Base-by-base conservation (phyloP, 2,113 vertebrate species). In the Oostethus manadensis region DNA sequence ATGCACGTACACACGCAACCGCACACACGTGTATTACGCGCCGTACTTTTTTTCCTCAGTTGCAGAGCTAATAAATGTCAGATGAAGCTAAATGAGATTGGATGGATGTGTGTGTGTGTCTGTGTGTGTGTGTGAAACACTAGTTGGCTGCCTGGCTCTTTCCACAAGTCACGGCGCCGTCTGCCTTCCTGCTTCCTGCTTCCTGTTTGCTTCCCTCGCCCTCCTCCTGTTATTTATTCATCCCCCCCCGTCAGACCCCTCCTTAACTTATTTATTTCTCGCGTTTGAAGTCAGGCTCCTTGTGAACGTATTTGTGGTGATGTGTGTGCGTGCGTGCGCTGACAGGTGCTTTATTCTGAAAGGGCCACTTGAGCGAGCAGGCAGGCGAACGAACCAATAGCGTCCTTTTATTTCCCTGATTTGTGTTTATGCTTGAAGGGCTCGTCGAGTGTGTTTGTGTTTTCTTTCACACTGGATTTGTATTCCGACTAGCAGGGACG, bases 271-370 rank as follows among this genome's bases (percentile, higher is more conserved):
- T 85, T 87, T 74, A 79, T 83, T 79, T 80, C 67, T 68, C 0
- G 70, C 80, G 55, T 87, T 86, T 88, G 82, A 86, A 87, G 84
- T 87, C 73, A 15, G 56, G n/a, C 73, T 74, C 68, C 78, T 14
- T 79, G 79, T 85, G 78, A 78, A 57, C 26, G 58, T 48, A 17
- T 56, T 74, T 68, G 76, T 72, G 56, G 68, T 17, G 23, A 58
- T 57, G 62, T 55, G 59, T 38, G 44, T 50, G 64, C 26, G 55
- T 62, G 56, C 46, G 56, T 66, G 58, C 63, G 5, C 55, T 3
- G 73, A 73, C 78, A 66, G 74, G 40, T n/a, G 40, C 16, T 56
- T 63, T 55, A 42, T 57, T 40, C 54, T 57, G 43, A 20, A 50
- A 45, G 49, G 51, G 56, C 0, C n/a, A 44, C 59, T 71, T 50